Evolutionary conservation across 1,140 invertebrate species (phyloP).

Genomic region (Cyrtorhinus lividipennis): DNA sequence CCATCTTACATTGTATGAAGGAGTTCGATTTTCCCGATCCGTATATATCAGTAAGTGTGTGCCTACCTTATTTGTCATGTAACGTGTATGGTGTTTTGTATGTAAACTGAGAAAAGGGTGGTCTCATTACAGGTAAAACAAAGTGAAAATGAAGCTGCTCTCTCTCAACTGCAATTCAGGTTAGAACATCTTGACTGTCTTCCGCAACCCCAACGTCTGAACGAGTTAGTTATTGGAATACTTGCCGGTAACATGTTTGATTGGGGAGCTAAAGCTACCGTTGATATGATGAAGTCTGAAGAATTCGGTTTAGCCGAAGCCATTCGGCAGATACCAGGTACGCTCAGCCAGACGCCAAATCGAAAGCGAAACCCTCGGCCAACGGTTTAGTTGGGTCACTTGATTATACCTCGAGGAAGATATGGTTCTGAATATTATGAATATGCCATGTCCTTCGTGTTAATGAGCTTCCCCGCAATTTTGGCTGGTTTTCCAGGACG

Average conservation of each 20-base stretch:
- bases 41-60: slow-evolving; percentile 47
- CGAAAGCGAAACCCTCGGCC: no score
- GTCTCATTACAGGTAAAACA: slow-evolving; percentile 41
- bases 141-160: slow-evolving; percentile 41
- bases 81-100: not conserved
- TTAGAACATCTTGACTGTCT: slow-evolving; percentile 39
- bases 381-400: no score
- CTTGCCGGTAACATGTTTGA: slow-evolving; percentile 89
- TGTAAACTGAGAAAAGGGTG: no score
- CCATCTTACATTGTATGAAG: slow-evolving; percentile 78
- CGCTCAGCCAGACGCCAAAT: no score
- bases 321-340: slow-evolving; percentile 50
- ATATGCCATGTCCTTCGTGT: not conserved
- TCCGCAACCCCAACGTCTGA: slow-evolving; percentile 33
- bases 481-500: no score
- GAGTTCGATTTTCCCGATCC: slow-evolving; percentile 88
- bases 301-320: slow-evolving; percentile 72
- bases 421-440: not conserved
- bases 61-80: not conserved
- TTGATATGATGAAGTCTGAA: slow-evolving; percentile 58
- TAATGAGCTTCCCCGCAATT: no score
- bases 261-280: slow-evolving; percentile 84
- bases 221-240: slow-evolving; percentile 42
- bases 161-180: slow-evolving; percentile 35
- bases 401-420: no score